These are phyloP conservation scores for Macropodus opercularis DNA, from an alignment of 2,797 vertebrate genomes.

Conservation along the genomic window DNA sequence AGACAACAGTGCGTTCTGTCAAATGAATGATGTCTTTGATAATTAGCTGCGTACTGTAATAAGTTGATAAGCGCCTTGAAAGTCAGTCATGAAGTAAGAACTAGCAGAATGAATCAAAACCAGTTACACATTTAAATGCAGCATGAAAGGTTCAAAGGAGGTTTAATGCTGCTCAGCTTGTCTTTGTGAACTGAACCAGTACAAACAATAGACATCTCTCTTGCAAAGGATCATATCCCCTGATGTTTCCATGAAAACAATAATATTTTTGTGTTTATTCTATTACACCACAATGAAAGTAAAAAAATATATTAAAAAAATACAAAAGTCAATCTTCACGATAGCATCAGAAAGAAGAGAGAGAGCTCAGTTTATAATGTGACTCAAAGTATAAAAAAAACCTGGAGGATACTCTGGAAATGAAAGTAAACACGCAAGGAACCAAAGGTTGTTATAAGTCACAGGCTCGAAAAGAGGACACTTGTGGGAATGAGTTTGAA, in stretches of 20 bases:
- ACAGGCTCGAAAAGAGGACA: slow-evolving; percentile 1
- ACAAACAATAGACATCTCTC: slow-evolving; percentile 21
- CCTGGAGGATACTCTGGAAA: slow-evolving; percentile 35
- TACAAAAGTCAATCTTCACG: slow-evolving; percentile 25
- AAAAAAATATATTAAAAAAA: not conserved
- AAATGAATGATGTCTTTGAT: not conserved
- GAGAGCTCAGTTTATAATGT: slow-evolving; percentile 30
- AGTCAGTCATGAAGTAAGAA: not conserved
- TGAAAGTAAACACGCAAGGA: slow-evolving; percentile 40
- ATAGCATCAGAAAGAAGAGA: not conserved
- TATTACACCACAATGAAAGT: slow-evolving; percentile 28
- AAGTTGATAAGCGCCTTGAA: not conserved
- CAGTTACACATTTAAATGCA: not conserved
- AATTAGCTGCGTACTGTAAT: not conserved
- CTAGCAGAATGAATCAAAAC: not conserved
- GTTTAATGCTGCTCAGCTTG: not conserved
- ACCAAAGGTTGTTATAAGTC: slow-evolving; percentile 30
- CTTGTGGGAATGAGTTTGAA: not conserved
- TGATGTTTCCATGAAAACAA: slow-evolving; percentile 29
- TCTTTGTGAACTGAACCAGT: slow-evolving; percentile 8
- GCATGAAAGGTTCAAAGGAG: not conserved
- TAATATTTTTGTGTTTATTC: slow-evolving; percentile 17
- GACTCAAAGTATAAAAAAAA: slow-evolving; percentile 40
- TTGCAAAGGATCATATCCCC: slow-evolving; percentile 20
- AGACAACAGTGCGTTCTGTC: not conserved